Evolutionary conservation across 2,113 vertebrate species (phyloP).

Genomic region (Erythrocebus patas): DNA sequence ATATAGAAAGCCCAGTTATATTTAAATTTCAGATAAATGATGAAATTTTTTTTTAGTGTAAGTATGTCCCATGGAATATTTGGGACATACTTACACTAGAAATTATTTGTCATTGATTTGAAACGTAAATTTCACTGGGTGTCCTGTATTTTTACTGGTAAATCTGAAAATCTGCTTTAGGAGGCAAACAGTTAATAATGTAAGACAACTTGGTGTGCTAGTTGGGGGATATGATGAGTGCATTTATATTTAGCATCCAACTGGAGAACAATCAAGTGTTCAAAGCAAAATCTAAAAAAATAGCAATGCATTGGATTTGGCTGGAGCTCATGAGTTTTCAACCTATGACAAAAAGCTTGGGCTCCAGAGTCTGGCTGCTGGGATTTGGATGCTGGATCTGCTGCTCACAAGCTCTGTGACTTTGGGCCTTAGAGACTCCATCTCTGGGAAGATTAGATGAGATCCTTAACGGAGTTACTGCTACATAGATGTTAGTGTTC

Average conservation of each 20-base stretch:
- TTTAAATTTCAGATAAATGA: not conserved
- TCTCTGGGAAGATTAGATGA: not conserved
- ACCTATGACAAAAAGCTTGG: not conserved
- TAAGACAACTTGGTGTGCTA: not conserved
- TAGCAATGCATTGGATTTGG: not conserved
- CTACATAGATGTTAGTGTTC: not conserved
- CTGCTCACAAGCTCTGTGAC: not conserved
- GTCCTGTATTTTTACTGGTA: not conserved
- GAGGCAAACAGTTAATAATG: not conserved
- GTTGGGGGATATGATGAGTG: not conserved
- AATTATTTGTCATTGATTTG: not conserved
- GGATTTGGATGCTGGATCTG: not conserved
- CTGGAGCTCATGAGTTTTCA: not conserved
- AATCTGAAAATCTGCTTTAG: not conserved
- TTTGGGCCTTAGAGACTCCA: not conserved
- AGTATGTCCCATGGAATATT: not conserved
- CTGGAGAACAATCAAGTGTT: not conserved
- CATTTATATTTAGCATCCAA: not conserved
- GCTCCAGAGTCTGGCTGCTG: not conserved
- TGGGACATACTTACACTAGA: not conserved
- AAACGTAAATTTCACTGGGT: not conserved
- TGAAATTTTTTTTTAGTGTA: not conserved
- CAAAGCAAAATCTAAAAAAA: not conserved
- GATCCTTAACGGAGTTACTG: not conserved
- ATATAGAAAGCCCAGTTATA: not conserved